Evolutionary conservation across 2,888 invertebrate genomes (phyloP).

Genomic region (Chymomyza procnemis): DNA sequence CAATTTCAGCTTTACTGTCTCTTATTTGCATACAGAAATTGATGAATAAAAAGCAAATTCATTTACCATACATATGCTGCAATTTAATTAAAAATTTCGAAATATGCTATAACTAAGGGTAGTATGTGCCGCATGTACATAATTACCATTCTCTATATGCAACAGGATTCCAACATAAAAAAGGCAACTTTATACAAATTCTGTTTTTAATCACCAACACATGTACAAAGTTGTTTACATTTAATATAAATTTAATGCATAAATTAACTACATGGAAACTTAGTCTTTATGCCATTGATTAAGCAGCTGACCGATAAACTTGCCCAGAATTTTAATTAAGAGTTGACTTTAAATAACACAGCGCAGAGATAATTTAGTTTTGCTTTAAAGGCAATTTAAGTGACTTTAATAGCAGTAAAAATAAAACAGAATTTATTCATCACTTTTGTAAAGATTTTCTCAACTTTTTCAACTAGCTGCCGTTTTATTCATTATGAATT

Average conservation of each 20-base stretch:
- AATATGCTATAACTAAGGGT: no score
- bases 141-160: neutral
- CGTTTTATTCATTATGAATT: conserved; percentile 50
- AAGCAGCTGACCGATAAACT: neutral
- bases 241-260: neutral
- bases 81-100: no score
- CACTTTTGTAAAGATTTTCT: conserved; percentile 46
- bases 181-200: neutral
- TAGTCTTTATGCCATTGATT: conserved; percentile 37
- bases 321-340: neutral
- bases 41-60: no score
- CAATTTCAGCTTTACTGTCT: no score
- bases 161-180: neutral
- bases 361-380: neutral
- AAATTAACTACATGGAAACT: conserved; percentile 39
- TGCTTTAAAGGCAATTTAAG: neutral
- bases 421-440: neutral
- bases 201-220: neutral
- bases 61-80: no score
- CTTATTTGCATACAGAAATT: no score
- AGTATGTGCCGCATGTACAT: neutral
- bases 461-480: conserved; percentile 33
- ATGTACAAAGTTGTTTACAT: no score
- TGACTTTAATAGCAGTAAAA: neutral
- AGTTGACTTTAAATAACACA: neutral